These are phyloP conservation scores for Hydrolagus affinis DNA, from an alignment of 2,113 vertebrate species.

Conservation along the genomic window DNA sequence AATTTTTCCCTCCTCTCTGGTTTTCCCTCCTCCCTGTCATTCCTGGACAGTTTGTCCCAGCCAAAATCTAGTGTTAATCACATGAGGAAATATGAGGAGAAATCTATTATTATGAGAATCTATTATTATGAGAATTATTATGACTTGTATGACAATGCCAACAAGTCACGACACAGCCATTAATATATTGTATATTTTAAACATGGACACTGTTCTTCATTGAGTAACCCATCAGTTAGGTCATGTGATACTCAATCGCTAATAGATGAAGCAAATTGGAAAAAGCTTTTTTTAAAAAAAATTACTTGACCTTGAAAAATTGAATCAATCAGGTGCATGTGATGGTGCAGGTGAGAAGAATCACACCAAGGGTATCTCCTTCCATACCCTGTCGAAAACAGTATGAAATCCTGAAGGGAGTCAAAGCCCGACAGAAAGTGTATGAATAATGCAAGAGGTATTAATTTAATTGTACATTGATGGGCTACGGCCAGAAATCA, in stretches of 20 bases:
- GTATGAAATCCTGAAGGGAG: background rate
- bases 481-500: background rate
- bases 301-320: background rate
- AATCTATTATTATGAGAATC: background rate
- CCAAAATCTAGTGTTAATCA: background rate
- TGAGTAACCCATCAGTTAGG: background rate
- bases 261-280: background rate
- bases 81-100: background rate
- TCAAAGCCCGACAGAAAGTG: background rate
- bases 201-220: background rate
- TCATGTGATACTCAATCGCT: background rate
- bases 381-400: background rate
- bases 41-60: background rate
- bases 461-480: background rate
- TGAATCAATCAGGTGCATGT: background rate
- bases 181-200: constrained; percentile 6
- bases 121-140: background rate
- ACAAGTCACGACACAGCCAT: background rate
- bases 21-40: too few relatives aligned
- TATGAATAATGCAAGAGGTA: background rate
- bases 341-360: background rate
- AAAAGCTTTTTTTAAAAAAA: background rate
- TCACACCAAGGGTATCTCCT: background rate
- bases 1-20: constrained; percentile 1
- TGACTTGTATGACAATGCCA: background rate